A percentile compares a stretch with the other conserved stretches of the same genome.
Evolutionary conservation across 1,140 invertebrate genomes (phyloP).

Genomic region (Riptortus pedestris): DNA sequence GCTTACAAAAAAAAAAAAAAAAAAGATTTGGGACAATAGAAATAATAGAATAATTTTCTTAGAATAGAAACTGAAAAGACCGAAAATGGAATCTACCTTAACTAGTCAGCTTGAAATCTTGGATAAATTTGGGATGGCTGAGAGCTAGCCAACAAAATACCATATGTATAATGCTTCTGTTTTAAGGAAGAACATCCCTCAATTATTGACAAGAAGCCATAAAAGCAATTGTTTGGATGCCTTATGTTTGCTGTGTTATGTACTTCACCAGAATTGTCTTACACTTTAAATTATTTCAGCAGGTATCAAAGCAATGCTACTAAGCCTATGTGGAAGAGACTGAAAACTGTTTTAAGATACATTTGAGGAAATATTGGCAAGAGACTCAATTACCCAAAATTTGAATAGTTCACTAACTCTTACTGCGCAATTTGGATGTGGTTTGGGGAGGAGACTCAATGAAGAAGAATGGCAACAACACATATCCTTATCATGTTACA

Average conservation of each 20-base stretch:
- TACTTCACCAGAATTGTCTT: neutral
- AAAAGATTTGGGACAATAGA: constrained; percentile 23
- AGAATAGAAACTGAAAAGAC: constrained; percentile 22
- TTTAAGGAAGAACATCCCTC: neutral
- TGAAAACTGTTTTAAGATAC: neutral
- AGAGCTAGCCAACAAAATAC: neutral
- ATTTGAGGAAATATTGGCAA: neutral
- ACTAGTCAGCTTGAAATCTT: constrained; percentile 10
- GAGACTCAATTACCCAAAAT: neutral
- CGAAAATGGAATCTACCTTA: constrained; percentile 21
- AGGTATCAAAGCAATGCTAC: neutral
- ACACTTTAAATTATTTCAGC: neutral
- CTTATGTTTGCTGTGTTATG: neutral
- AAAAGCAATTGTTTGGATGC: neutral
- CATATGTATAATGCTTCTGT: neutral
- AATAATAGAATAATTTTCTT: constrained; percentile 26
- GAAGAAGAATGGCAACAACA: too few relatives aligned
- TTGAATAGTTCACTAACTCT: neutral
- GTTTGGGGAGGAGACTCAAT: neutral
- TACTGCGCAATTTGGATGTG: neutral
- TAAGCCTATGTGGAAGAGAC: constrained; percentile 9
- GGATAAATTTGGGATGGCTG: constrained; percentile 8
- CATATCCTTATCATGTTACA: too few relatives aligned
- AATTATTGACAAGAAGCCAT: neutral
- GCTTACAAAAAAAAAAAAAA: constrained; percentile 18